Evolutionary conservation across 1,140 invertebrate species (phyloP).

Genomic region (Bombus haemorrhoidalis): DNA sequence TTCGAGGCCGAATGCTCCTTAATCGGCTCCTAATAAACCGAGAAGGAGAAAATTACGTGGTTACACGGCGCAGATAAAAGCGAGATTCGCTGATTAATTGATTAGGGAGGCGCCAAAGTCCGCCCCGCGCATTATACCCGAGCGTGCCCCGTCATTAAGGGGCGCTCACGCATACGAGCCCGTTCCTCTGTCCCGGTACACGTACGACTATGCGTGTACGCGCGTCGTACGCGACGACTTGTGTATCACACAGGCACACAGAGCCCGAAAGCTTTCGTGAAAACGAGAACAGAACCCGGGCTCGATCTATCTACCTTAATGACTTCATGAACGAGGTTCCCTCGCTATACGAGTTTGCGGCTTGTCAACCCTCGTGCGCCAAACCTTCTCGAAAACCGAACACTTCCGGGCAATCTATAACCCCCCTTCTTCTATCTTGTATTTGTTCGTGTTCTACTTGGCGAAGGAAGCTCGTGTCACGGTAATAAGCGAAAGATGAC

Average conservation of each 20-base stretch:
- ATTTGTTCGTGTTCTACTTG: background rate
- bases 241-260: too few relatives aligned
- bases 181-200: background rate
- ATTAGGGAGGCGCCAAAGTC: conserved; percentile 77
- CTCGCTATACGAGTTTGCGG: background rate
- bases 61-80: conserved; percentile 68
- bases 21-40: conserved; percentile 71
- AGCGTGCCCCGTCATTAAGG: conserved; percentile 73
- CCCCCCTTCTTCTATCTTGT: too few relatives aligned
- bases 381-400: background rate
- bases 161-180: conserved; percentile 49
- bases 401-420: conserved; percentile 8
- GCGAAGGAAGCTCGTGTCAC: conserved; percentile 6
- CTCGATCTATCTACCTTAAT: conserved; percentile 55
- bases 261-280: conserved; percentile 27
- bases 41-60: conserved; percentile 65
- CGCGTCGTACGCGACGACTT: too few relatives aligned
- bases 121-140: conserved; percentile 75
- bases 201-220: background rate
- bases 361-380: conserved; percentile 17
- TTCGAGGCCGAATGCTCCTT: conserved; percentile 31
- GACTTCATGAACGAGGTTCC: conserved; percentile 62
- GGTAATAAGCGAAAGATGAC: conserved; percentile 17
- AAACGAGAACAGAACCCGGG: conserved; percentile 29
- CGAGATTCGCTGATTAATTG: conserved; percentile 80